Conservation (phyloP, 2,797 vertebrate genomes). For the Characodon lateralis region DNA sequence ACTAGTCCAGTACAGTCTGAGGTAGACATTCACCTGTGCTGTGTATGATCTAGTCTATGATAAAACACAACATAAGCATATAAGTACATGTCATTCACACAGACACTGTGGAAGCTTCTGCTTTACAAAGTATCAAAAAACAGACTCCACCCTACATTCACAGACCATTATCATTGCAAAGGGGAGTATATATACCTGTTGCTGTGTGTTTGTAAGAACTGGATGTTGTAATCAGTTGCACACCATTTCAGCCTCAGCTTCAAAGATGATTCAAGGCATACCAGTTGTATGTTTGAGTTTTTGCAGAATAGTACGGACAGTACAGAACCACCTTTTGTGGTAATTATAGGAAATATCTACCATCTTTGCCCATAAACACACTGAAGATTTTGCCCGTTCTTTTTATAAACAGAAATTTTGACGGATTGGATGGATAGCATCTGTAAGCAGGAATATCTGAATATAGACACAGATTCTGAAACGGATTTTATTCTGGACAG, state of each 20-base stretch:
- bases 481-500: too few relatives aligned
- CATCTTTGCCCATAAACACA: too few relatives aligned
- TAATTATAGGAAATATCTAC: too few relatives aligned
- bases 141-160: conserved; percentile 52
- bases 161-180: conserved; percentile 27
- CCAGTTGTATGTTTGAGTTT: conserved; percentile 3
- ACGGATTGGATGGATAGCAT: not conserved
- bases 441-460: too few relatives aligned
- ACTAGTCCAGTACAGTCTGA: not conserved
- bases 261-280: conserved; percentile 28
- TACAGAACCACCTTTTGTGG: not conserved
- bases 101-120: conserved; percentile 46
- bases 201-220: conserved; percentile 36
- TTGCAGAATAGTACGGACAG: not conserved
- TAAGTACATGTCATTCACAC: conserved; percentile 19
- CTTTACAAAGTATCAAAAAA: conserved; percentile 36
- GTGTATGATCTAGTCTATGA: conserved; percentile 4
- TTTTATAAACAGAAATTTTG: too few relatives aligned
- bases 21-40: conserved; percentile 21
- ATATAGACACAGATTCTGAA: too few relatives aligned
- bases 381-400: too few relatives aligned
- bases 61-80: conserved; percentile 37
- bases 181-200: conserved; percentile 15
- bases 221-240: conserved; percentile 34
- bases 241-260: conserved; percentile 16